Evolutionary conservation across 2,888 invertebrate species (phyloP).

Genomic region (Nymphalis polychloros): DNA sequence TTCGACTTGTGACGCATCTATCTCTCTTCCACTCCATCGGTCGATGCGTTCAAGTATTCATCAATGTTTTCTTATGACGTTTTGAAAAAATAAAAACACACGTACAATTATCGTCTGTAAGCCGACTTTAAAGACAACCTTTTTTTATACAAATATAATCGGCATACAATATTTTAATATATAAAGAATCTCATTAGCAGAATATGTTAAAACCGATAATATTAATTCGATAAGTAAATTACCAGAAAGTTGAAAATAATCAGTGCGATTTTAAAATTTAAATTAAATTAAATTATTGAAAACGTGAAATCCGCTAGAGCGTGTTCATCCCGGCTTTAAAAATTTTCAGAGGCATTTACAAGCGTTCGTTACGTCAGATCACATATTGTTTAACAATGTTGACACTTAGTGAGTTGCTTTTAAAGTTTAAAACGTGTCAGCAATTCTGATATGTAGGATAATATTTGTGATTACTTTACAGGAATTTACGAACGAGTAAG

Average conservation of each 20-base stretch:
- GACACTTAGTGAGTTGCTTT: background rate
- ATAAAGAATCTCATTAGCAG: background rate
- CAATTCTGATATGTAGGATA: background rate
- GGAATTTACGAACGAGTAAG: conserved; percentile 3
- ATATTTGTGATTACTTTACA: conserved; percentile 5
- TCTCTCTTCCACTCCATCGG: too few relatives aligned
- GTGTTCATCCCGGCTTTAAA: conserved; percentile 9
- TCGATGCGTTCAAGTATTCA: too few relatives aligned
- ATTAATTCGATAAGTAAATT: conserved; percentile 28
- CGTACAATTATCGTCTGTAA: too few relatives aligned
- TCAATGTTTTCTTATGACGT: too few relatives aligned
- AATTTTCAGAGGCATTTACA: background rate
- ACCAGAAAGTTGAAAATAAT: conserved; percentile 27
- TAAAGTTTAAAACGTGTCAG: conserved; percentile 8
- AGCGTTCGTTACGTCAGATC: conserved; percentile 3
- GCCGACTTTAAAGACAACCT: too few relatives aligned
- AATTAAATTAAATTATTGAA: conserved; percentile 29
- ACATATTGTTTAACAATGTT: background rate
- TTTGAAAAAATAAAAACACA: too few relatives aligned
- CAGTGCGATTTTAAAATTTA: conserved; percentile 30
- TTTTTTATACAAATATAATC: background rate
- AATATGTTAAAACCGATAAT: conserved; percentile 9
- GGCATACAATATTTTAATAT: background rate
- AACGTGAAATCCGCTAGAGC: conserved; percentile 17
- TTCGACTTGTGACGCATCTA: too few relatives aligned